These are phyloP conservation scores for Dysmachus trigonus DNA, from an alignment of 2,888 invertebrate species.

Conservation along the genomic window DNA sequence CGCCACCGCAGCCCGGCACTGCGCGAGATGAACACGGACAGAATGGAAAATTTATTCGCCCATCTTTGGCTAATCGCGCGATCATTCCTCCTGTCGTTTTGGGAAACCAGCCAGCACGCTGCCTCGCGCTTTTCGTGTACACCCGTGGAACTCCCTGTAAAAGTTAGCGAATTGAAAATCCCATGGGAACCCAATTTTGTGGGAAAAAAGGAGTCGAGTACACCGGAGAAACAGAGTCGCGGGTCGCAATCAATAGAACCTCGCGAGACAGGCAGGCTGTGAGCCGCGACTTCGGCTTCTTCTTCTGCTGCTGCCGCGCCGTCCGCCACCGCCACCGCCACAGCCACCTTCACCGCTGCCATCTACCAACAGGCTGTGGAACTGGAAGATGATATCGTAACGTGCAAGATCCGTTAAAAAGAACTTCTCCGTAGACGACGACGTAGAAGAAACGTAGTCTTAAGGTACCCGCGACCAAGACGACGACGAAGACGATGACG, in stretches of 20 bases:
- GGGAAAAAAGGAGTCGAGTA: conserved; percentile 28
- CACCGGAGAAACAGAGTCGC: not conserved
- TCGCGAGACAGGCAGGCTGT: not conserved
- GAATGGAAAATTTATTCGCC: conserved; percentile 42
- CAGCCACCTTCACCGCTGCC: not conserved
- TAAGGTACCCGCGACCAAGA: not conserved
- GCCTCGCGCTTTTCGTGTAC: conserved; percentile 36
- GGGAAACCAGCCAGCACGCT: conserved; percentile 22
- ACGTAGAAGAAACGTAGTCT: no score
- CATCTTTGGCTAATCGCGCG: conserved; percentile 42
- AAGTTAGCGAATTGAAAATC: conserved; percentile 36
- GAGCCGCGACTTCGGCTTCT: not conserved
- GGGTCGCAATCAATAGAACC: not conserved
- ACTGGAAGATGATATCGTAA: conserved; percentile 40
- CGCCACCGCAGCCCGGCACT: not conserved
- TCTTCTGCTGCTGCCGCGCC: not conserved
- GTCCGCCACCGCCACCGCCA: not conserved
- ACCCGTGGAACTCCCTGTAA: conserved; percentile 24
- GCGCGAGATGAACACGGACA: conserved; percentile 32
- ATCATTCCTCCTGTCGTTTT: conserved; percentile 41
- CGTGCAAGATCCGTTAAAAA: conserved; percentile 43
- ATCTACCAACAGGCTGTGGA: not conserved
- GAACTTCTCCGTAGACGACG: no score
- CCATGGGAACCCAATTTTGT: conserved; percentile 44
- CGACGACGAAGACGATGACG: not conserved